Conservation (phyloP, 2,797 vertebrate genomes). For the Microtus californicus region DNA sequence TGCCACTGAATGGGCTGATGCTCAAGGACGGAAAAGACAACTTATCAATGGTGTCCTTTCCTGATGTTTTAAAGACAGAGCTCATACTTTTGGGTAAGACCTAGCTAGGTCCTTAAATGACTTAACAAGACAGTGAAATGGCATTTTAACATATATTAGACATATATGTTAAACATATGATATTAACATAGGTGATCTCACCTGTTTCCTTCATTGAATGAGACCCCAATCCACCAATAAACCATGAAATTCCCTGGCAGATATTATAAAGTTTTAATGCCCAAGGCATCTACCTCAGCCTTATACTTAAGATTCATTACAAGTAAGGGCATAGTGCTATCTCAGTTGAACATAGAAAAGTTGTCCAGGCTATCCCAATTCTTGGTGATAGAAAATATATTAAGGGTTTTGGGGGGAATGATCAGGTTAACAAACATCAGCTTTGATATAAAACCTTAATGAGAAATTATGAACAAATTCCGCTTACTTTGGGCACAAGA, state of each 20-base stretch:
- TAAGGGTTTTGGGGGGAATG: background rate
- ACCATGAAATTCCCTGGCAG: background rate
- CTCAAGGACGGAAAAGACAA: background rate
- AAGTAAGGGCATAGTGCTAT: background rate
- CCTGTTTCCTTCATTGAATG: background rate
- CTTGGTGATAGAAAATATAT: background rate
- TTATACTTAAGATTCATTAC: background rate
- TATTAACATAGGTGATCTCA: background rate
- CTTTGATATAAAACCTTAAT: background rate
- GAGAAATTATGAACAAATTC: background rate
- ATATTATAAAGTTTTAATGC: background rate
- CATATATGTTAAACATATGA: too few species aligned
- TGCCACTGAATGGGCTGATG: background rate
- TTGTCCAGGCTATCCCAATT: background rate
- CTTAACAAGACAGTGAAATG: background rate
- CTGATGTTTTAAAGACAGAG: background rate
- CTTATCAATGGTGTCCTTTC: rapidly evolving
- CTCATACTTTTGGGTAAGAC: background rate
- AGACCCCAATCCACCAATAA: background rate
- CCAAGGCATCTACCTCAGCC: background rate
- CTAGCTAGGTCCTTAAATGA: background rate
- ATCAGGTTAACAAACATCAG: background rate
- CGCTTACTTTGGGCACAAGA: background rate
- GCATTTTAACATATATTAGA: too few species aligned
- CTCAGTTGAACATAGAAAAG: background rate